Base-by-base conservation (phyloP, 1,140 invertebrate genomes). In the Ips typographus region DNA sequence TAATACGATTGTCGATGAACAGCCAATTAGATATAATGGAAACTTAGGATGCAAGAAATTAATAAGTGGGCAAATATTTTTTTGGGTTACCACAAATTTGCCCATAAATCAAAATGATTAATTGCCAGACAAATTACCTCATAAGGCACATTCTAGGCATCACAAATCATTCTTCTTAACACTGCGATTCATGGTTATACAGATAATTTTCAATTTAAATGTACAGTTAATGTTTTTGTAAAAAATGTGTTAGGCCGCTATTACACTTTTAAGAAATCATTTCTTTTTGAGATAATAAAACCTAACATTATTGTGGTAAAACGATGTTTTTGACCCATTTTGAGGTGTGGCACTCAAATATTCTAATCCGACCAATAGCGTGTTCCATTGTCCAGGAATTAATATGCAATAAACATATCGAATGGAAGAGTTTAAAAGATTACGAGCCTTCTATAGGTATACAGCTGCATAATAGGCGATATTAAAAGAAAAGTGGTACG, bases 51-150 rank as follows among this genome's bases (percentile, higher is more conserved):
- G 3, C 44, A 22, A 22, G 22, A 22, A 22, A 22, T 22, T 22
- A 22, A 22, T 22, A 22, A 22, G 22, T 22, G 22, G 22, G 22
- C 22, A 22, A 22, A 22, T 22, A 22, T 22, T 22, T 22, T 22
- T 22, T 22, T 22, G 22, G 22, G 22, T 22, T 22, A 22, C 3
- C 44, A 49, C 44, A 49, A 8, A 49, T 49, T 49, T 49, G 7
- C 44, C 44, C 6, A 58, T 67, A 67, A 58, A 67, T 67, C 65
- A 67, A 59, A 59, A 67, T 67, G 65, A 67, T 67, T 58, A 67
- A 67, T 58, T 59, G 47, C 42, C 37, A 41, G 36, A 43, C 55
- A 52, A 59, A 67, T 67, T 67, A 67, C 65, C 55, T 67, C 55
- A 67, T 58, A 67, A 58, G 65, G 65, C 49, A 67, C 65, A 38